phyloP scores from a whole-genome alignment of 2,113 vertebrate species.

The Vulpes vulpes region DNA sequence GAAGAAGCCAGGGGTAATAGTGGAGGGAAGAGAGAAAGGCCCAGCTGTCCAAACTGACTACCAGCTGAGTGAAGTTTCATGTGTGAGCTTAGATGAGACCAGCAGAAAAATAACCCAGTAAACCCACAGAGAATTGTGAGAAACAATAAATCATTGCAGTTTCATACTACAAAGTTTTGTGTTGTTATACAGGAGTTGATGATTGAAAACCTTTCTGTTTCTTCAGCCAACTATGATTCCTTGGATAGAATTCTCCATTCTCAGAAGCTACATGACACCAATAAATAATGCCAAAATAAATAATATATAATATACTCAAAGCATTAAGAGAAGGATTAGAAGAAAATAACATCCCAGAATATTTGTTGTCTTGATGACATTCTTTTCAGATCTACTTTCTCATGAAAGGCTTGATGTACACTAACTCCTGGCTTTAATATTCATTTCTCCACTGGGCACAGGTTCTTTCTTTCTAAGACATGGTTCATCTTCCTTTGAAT shows the following conservation, averaged over 20 bases:
- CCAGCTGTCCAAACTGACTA: background rate
- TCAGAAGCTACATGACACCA: background rate
- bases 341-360: background rate
- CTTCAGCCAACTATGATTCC: background rate
- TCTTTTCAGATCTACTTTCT: background rate
- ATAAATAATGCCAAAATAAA: constrained; percentile 9
- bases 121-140: background rate
- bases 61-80: background rate
- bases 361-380: background rate
- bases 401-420: background rate
- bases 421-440: background rate
- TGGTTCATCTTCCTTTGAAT: background rate
- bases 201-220: background rate
- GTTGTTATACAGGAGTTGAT: background rate
- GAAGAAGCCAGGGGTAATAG: background rate
- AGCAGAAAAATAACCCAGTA: background rate
- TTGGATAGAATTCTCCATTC: constrained; percentile 22
- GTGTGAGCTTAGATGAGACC: background rate
- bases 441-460: background rate
- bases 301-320: background rate
- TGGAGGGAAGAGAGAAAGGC: background rate
- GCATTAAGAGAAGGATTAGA: background rate
- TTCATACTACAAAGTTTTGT: background rate
- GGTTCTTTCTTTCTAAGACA: background rate
- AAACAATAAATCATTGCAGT: background rate